A percentile compares a stretch with the other conserved stretches of the same genome.
Evolutionary conservation across 1,140 invertebrate species (phyloP).

Genomic region (Drosophila pallidifrons): DNA sequence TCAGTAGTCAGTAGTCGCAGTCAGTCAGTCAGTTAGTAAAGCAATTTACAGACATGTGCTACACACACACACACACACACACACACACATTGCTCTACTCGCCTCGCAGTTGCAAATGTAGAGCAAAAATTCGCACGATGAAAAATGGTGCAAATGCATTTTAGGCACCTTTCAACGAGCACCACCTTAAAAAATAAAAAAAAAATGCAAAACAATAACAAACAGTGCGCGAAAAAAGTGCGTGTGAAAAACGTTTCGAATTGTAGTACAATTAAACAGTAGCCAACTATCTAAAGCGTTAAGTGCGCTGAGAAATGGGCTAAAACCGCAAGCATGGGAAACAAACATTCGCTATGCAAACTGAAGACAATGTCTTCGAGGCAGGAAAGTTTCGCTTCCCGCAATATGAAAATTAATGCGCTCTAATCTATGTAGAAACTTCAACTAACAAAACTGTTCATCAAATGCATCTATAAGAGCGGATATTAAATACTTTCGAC

Average conservation of each 20-base stretch:
- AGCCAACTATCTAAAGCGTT: slow-evolving; percentile 39
- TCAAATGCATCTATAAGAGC: neutral
- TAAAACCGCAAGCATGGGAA: slow-evolving; percentile 18
- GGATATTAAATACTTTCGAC: neutral
- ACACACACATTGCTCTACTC: neutral
- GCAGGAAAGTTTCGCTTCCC: neutral
- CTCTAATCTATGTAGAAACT: neutral
- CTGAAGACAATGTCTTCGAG: neutral
- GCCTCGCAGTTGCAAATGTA: slow-evolving; percentile 27
- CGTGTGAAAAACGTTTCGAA: slow-evolving; percentile 14
- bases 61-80: slow-evolving; percentile 25
- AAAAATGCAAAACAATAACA: slow-evolving; percentile 7
- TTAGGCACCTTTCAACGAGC: slow-evolving; percentile 55
- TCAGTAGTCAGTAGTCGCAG: slow-evolving; percentile 48
- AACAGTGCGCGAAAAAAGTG: slow-evolving; percentile 27
- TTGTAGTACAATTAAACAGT: slow-evolving; percentile 53
- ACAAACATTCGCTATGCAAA: neutral
- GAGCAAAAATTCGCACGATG: slow-evolving; percentile 44
- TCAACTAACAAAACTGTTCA: neutral
- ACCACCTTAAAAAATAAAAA: slow-evolving; percentile 13
- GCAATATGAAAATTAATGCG: neutral
- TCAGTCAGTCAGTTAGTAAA: slow-evolving; percentile 76
- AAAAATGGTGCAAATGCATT: slow-evolving; percentile 59
- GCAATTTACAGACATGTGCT: slow-evolving; percentile 79
- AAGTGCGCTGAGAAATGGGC: slow-evolving; percentile 27